Evolutionary conservation across 2,113 vertebrate genomes (phyloP).

Genomic region (Cathartes aura): DNA sequence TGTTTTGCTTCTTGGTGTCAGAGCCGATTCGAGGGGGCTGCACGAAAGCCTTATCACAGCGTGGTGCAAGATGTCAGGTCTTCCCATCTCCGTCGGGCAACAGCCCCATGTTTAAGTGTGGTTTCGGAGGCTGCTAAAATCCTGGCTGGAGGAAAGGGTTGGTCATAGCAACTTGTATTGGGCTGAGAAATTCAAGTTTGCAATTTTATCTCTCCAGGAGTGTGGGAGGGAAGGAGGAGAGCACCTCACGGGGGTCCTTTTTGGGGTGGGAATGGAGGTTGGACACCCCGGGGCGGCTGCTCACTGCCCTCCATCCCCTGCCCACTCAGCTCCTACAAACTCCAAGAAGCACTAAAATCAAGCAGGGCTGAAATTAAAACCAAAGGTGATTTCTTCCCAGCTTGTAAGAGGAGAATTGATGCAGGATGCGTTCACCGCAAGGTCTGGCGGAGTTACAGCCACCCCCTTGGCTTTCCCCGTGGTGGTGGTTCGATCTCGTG

Average conservation of each 20-base stretch:
- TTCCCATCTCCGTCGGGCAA: background rate
- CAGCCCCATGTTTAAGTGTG: background rate
- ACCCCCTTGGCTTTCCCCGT: background rate
- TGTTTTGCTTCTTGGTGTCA: background rate
- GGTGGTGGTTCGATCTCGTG: rapidly evolving
- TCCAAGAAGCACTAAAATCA: background rate
- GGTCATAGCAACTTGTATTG: background rate
- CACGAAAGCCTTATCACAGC: background rate
- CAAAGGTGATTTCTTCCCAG: background rate
- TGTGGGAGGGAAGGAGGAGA: background rate
- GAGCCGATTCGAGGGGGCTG: too few relatives aligned
- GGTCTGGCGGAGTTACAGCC: background rate
- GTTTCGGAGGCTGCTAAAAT: background rate
- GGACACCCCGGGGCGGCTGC: rapidly evolving
- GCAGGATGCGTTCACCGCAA: background rate
- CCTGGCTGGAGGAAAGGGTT: background rate
- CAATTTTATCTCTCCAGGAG: background rate
- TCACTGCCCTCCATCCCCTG: background rate
- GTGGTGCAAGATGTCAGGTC: background rate
- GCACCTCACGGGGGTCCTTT: rapidly evolving
- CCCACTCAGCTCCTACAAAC: background rate
- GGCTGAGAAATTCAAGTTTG: background rate
- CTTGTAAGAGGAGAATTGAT: background rate
- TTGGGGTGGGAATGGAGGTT: background rate
- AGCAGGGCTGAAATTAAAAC: background rate